Conservation (phyloP, 1,140 invertebrate species). For the Mamestra configurata region DNA sequence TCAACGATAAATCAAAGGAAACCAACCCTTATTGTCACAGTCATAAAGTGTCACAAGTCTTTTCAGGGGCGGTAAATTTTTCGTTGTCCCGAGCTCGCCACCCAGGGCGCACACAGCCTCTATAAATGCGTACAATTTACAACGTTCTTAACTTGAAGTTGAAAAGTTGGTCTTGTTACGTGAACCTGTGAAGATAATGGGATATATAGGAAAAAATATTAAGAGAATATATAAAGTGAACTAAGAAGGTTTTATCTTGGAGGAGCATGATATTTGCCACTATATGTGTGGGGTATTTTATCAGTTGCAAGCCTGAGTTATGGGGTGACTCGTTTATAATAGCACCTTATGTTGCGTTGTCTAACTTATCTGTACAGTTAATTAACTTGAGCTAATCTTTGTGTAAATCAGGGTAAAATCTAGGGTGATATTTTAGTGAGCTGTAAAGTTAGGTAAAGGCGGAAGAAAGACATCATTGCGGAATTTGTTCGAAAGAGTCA, state of each 20-base stretch:
- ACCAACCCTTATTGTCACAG: background rate
- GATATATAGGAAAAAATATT: constrained; percentile 49
- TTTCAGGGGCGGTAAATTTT: background rate
- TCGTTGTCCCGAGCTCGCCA: constrained; percentile 59
- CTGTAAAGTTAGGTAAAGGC: background rate
- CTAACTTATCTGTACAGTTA: constrained; percentile 7
- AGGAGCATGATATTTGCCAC: constrained; percentile 17
- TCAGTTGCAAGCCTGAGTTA: background rate
- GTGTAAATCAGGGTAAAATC: constrained; percentile 1
- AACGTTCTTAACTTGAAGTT: constrained; percentile 77
- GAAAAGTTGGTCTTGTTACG: constrained; percentile 72
- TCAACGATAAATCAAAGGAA: background rate
- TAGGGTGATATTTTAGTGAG: background rate
- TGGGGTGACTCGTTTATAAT: constrained; percentile 15
- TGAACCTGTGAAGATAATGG: constrained; percentile 51
- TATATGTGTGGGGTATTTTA: constrained; percentile 31
- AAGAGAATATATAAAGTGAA: constrained; percentile 34
- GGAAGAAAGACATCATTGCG: no score
- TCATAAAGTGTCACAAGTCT: background rate
- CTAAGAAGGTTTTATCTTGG: constrained; percentile 43
- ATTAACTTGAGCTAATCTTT: constrained; percentile 1
- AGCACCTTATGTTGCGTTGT: constrained; percentile 1
- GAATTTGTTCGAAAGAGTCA: no score
- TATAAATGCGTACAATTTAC: constrained; percentile 83
- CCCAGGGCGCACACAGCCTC: constrained; percentile 73